Evolutionary conservation across 2,113 vertebrate species (phyloP).

Genomic region (Neolamprologus fasciatus): DNA sequence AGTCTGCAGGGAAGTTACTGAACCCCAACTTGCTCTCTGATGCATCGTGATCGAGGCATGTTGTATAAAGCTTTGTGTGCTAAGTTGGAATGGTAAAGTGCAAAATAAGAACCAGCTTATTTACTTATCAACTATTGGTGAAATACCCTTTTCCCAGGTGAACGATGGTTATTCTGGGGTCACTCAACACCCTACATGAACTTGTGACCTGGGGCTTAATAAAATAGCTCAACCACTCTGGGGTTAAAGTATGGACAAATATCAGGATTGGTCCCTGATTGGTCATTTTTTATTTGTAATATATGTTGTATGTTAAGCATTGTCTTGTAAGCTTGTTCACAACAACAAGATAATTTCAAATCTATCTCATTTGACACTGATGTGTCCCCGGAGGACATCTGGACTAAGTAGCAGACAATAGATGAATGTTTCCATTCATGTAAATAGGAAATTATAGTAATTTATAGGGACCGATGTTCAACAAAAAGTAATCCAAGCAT

Average conservation of each 20-base stretch:
- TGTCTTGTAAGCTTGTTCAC: background rate
- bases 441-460: background rate
- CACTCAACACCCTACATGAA: background rate
- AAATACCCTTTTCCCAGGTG: background rate
- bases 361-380: background rate
- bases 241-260: background rate
- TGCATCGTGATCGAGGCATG: background rate
- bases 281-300: background rate
- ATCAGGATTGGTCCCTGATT: background rate
- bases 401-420: background rate
- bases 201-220: background rate
- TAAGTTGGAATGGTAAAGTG: rapidly evolving
- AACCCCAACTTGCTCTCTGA: background rate
- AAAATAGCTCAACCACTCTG: background rate
- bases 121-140: background rate
- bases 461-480: background rate
- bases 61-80: background rate
- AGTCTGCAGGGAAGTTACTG: background rate
- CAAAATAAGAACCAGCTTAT: background rate
- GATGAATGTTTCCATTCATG: background rate
- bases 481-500: background rate
- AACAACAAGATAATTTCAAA: background rate
- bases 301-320: background rate
- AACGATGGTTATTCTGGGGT: background rate
- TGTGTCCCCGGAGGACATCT: background rate